Percentiles rank a stretch among this genome's conserved stretches.
phyloP scores from a whole-genome alignment of 53 echinoderm and acorn worm genomes.

The Patiria pectinifera region DNA sequence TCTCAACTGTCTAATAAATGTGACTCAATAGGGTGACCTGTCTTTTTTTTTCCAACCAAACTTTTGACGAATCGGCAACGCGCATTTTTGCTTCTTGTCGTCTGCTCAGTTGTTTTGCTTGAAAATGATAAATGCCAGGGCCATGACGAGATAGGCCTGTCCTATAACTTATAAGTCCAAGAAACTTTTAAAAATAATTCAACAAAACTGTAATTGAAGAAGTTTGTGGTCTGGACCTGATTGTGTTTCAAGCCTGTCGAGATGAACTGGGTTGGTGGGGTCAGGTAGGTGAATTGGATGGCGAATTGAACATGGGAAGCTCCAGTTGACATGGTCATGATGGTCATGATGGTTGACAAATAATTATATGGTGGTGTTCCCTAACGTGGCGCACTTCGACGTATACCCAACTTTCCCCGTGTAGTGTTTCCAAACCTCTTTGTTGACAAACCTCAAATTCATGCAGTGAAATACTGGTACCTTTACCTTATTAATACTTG shows the following conservation, averaged over 20 bases:
- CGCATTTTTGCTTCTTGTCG: constrained; percentile 37
- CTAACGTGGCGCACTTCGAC: too few relatives aligned
- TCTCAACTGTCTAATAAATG: background rate
- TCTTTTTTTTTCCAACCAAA: background rate
- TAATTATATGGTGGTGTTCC: too few relatives aligned
- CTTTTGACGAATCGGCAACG: constrained; percentile 40
- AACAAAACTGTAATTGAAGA: background rate
- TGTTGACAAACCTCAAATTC: too few relatives aligned
- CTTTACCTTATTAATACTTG: too few relatives aligned
- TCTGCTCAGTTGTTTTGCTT: background rate
- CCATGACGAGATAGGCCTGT: too few relatives aligned
- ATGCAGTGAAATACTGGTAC: too few relatives aligned
- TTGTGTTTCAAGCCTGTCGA: background rate
- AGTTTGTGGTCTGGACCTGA: background rate
- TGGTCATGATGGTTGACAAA: too few relatives aligned
- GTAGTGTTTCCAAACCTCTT: too few relatives aligned
- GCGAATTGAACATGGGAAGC: background rate
- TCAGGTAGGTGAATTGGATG: constrained; percentile 53
- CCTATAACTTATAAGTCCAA: too few relatives aligned
- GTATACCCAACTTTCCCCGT: too few relatives aligned
- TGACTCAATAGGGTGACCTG: background rate
- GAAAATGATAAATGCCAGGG: background rate
- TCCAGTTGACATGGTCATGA: background rate
- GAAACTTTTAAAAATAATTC: background rate
- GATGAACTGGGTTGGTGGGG: constrained; percentile 75